Conservation (phyloP, 2,888 invertebrate species). For the Heliconius sara region DNA sequence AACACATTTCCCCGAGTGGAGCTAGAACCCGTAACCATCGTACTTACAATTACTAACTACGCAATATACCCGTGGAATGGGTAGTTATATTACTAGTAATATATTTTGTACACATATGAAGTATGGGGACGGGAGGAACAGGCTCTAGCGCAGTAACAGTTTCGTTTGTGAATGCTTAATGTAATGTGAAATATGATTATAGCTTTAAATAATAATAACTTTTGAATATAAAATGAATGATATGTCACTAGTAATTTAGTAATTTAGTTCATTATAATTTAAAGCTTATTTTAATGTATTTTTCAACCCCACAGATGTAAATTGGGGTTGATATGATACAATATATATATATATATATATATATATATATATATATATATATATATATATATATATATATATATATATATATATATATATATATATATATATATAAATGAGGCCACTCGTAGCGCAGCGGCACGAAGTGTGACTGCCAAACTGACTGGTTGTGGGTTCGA, state of each 20-base stretch:
- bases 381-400: too few species aligned
- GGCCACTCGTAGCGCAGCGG: too few species aligned
- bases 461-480: too few species aligned
- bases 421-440: too few species aligned
- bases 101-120: neutral
- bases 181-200: slow-evolving; percentile 17
- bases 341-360: too few species aligned
- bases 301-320: neutral
- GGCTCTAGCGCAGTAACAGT: neutral
- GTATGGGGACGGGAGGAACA: neutral
- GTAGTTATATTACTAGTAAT: neutral
- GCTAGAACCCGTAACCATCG: too few species aligned
- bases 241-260: slow-evolving; percentile 3
- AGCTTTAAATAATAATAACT: slow-evolving; percentile 18
- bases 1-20: too few species aligned
- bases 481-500: too few species aligned
- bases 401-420: too few species aligned
- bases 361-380: too few species aligned
- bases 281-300: neutral
- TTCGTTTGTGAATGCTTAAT: slow-evolving; percentile 17
- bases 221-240: slow-evolving; percentile 9
- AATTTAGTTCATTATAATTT: neutral
- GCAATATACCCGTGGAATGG: neutral
- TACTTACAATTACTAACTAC: neutral
- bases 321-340: neutral